These are phyloP conservation scores for Chaetodon trifascialis DNA, from an alignment of 2,113 vertebrate genomes.

Conservation along the genomic window DNA sequence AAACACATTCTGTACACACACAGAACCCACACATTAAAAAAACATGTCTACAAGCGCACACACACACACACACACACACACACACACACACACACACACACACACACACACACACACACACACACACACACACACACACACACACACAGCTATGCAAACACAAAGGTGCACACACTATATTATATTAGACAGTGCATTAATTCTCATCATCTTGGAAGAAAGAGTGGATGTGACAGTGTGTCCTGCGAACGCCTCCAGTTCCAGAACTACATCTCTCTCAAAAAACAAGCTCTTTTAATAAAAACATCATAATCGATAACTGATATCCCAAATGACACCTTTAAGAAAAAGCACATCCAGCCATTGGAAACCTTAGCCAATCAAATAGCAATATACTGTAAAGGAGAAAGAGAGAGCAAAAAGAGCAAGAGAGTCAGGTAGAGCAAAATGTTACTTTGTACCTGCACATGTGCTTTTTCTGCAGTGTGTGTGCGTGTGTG, in stretches of 20 bases:
- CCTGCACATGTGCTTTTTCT: conserved; percentile 37
- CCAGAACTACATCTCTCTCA: conserved; percentile 44
- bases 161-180: conserved; percentile 17
- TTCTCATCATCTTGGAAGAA: conserved; percentile 72
- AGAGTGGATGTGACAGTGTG: conserved; percentile 62
- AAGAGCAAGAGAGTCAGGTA: neutral
- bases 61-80: conserved; percentile 9
- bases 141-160: neutral
- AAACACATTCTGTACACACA: conserved; percentile 21
- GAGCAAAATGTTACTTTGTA: conserved; percentile 40
- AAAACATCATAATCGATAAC: conserved; percentile 75
- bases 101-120: neutral
- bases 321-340: conserved; percentile 72
- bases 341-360: conserved; percentile 54
- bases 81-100: conserved; percentile 2
- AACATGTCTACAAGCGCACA: conserved; percentile 1
- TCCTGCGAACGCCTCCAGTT: conserved; percentile 56
- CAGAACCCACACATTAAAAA: neutral
- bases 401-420: neutral
- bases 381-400: neutral
- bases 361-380: conserved; percentile 39
- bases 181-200: conserved; percentile 76
- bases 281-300: conserved; percentile 72
- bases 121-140: neutral
- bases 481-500: conserved; percentile 34